A percentile compares a stretch with the other conserved stretches of the same genome.
Conservation (phyloP, 2,888 invertebrate genomes). For the Plebejus anna region DNA sequence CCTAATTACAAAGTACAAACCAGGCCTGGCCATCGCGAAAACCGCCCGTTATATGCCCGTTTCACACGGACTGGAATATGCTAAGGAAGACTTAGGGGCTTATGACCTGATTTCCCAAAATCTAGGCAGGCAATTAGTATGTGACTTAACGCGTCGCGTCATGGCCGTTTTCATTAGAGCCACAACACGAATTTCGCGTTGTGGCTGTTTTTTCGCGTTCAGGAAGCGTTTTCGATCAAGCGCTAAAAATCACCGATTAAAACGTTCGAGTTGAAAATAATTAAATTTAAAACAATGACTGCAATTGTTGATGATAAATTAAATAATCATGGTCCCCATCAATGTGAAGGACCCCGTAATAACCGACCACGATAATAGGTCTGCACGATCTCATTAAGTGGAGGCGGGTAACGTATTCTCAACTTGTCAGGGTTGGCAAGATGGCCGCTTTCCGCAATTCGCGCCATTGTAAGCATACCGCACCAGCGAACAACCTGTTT, state of each 20-base stretch:
- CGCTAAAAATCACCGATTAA: no score
- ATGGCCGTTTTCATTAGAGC: no score
- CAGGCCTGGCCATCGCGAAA: neutral
- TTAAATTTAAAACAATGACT: neutral
- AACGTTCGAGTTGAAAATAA: neutral
- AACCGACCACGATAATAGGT: neutral
- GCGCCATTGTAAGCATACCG: neutral
- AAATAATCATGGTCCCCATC: neutral
- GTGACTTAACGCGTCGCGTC: no score
- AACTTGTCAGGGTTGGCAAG: slow-evolving; percentile 3
- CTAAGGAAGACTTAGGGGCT: neutral
- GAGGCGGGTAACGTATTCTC: slow-evolving; percentile 9
- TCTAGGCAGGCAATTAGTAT: no score
- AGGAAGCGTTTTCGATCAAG: no score
- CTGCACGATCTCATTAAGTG: neutral
- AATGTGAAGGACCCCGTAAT: neutral
- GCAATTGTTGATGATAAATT: neutral
- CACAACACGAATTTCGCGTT: no score
- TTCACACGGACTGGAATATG: neutral
- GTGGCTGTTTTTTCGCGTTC: no score
- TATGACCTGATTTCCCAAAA: no score
- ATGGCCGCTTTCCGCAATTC: neutral
- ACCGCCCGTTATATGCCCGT: neutral
- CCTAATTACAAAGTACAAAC: slow-evolving; percentile 9
- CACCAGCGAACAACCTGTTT: neutral